Conservation (phyloP, 2,113 vertebrate genomes). For the Pipra filicauda region DNA sequence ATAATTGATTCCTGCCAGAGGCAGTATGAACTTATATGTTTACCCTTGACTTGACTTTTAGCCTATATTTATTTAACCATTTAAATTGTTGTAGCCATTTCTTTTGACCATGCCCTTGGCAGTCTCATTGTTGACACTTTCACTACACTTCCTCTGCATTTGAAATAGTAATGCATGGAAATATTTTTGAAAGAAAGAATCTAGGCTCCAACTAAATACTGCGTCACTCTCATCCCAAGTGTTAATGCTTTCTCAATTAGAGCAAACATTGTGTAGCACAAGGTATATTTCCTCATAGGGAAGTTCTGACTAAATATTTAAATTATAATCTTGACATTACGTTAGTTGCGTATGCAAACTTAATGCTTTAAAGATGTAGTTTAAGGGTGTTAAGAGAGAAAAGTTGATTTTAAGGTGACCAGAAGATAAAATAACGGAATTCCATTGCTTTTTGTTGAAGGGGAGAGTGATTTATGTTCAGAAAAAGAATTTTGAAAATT, state of each 20-base stretch:
- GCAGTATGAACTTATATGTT: constrained; percentile 60
- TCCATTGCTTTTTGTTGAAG: not conserved
- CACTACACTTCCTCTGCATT: not conserved
- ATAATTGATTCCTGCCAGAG: constrained; percentile 63
- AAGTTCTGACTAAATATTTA: not conserved
- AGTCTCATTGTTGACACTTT: constrained; percentile 59
- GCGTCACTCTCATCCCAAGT: not conserved
- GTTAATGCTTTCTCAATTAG: not conserved
- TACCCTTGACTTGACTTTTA: constrained; percentile 72
- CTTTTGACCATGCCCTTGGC: constrained; percentile 65
- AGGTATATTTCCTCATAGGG: not conserved
- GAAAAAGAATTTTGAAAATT: not conserved
- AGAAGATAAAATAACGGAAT: not conserved
- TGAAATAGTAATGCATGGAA: not conserved
- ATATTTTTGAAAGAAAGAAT: not conserved
- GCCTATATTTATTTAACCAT: constrained; percentile 63
- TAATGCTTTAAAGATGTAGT: not conserved
- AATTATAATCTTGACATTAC: not conserved
- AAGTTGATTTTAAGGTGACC: not conserved
- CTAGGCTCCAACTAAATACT: not conserved
- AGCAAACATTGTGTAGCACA: not conserved
- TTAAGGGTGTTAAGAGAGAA: not conserved
- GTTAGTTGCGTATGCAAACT: not conserved
- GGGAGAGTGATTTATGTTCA: not conserved
- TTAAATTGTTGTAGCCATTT: constrained; percentile 54